phyloP scores from a whole-genome alignment of 2,888 invertebrate species.

The Cybosia mesomella region DNA sequence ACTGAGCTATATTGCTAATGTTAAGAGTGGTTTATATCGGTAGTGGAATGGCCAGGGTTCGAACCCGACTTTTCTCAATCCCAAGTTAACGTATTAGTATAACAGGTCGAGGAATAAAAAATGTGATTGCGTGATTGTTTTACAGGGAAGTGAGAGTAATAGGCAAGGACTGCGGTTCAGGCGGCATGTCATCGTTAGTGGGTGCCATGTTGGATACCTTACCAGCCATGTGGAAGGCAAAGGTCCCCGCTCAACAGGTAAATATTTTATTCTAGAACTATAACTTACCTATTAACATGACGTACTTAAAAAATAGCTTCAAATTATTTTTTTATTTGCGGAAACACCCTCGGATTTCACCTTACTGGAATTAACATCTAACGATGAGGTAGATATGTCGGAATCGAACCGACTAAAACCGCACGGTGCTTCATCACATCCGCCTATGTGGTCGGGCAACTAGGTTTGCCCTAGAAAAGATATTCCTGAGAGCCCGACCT shows the following conservation, averaged over 20 bases:
- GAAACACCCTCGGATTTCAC: not conserved
- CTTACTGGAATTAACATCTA: not conserved
- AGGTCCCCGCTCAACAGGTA: slow-evolving; percentile 93
- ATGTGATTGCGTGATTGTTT: slow-evolving; percentile 9
- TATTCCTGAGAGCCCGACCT: no score
- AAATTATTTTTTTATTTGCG: no score
- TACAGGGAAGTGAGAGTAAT: slow-evolving; percentile 76
- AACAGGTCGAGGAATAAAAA: not conserved
- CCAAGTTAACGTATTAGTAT: not conserved
- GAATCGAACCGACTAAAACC: no score
- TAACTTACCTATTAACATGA: no score
- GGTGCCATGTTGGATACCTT: slow-evolving; percentile 94
- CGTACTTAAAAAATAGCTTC: not conserved
- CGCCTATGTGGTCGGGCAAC: no score
- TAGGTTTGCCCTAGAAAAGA: no score
- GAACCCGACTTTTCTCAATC: not conserved
- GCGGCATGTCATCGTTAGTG: slow-evolving; percentile 93
- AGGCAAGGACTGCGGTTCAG: slow-evolving; percentile 65
- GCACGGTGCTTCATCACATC: no score
- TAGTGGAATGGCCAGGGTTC: not conserved
- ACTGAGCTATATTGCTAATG: not conserved
- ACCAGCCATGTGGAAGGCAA: slow-evolving; percentile 91
- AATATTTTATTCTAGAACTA: slow-evolving; percentile 8
- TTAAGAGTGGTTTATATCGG: not conserved
- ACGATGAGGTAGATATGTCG: no score